Evolutionary conservation across 2,888 invertebrate species (phyloP), one percentile per base, ranked within the genome.

Genomic region (Electrophaes corylata): DNA sequence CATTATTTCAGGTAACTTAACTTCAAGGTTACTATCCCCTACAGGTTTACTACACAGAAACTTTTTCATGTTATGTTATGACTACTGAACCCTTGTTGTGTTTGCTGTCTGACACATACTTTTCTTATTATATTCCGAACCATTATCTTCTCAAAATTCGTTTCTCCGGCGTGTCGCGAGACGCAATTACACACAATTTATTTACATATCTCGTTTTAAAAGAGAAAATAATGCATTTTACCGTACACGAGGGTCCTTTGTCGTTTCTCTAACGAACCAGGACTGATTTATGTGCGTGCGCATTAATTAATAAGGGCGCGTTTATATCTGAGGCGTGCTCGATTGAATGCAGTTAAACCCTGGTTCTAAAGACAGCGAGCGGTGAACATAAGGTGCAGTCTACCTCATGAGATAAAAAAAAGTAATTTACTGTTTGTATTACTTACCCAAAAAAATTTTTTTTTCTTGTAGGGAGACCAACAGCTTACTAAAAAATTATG

Each of bases 221-320:
- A 71, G 69, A 68, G 62, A 59, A 61, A 67, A 68, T 64, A 63
- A 67, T 56, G 60, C 47, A 54, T 60, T 62, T 62, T 62, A 57
- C 57, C 54, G 52, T 53, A 59, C 41, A 52, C 51, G 83, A 84
- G 82, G 82, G 83, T 83, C 83, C 86, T 84, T 81, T 74, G 81
- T 79, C 84, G 84, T 82, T 81, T 75, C 78, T 85, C 86, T 91
- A 91, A 91, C 89, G 91, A 91, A 88, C 79, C 84, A 67, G 75
- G 88, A 88, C 85, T 89, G 91, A 91, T 91, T 89, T 91, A 91
- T 90, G 88, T 81, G 81, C 80, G 83, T 74, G 84, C 83, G 82
- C 87, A 86, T 88, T 91, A 90, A 90, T 91, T 91, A 91, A 91
- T 90, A 89, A 85, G 85, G 86, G 56, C 51, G 49, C 45, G 46